A percentile compares a stretch with the other conserved stretches of the same genome.
Evolutionary conservation across 2,113 vertebrate genomes (phyloP).

Genomic region (Phodopus roborovskii): DNA sequence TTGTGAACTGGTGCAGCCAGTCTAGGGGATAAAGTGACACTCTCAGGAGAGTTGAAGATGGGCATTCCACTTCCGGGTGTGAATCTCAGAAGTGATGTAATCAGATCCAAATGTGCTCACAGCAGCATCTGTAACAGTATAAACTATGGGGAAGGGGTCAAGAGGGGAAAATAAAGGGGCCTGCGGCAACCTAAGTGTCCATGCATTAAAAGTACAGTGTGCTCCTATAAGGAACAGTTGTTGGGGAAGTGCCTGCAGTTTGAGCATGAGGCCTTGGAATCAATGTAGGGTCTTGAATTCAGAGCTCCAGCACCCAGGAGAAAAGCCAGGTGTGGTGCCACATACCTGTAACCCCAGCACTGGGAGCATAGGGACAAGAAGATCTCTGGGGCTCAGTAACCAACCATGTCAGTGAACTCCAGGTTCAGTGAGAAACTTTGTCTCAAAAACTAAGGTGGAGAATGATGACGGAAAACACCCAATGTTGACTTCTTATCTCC

Average conservation of each 20-base stretch:
- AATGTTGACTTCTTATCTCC: neutral
- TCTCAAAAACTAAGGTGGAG: neutral
- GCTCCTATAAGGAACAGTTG: neutral
- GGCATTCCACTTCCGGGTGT: neutral
- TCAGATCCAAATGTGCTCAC: neutral
- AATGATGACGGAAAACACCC: neutral
- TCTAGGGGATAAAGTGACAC: neutral
- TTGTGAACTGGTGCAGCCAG: neutral
- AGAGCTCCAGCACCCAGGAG: neutral
- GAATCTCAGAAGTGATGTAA: neutral
- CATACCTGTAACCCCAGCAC: neutral
- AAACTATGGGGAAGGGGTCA: neutral
- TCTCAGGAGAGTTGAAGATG: neutral
- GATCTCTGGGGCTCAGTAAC: neutral
- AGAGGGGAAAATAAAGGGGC: neutral
- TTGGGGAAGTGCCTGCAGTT: too few species aligned
- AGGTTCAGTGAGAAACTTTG: neutral
- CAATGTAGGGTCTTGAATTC: neutral
- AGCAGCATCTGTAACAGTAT: neutral
- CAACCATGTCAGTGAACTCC: neutral
- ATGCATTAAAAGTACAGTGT: neutral
- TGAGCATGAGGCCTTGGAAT: neutral
- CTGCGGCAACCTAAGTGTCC: neutral
- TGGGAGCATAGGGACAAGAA: too few species aligned
- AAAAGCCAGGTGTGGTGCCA: neutral